phyloP scores from a whole-genome alignment of 2,113 vertebrate species.

The Cyanocitta stelleri region DNA sequence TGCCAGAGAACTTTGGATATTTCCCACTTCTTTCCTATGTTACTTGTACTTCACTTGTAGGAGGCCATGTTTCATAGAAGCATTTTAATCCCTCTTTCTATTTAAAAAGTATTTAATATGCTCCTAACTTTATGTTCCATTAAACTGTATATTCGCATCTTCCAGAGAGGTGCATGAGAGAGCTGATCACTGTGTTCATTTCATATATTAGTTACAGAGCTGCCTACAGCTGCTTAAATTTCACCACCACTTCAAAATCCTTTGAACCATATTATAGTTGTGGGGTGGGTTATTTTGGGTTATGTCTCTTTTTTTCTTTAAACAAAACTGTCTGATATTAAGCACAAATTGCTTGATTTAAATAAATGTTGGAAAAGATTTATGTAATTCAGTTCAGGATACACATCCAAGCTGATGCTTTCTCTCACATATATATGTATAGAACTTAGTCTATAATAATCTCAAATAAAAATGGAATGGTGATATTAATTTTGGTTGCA shows the following conservation, averaged over 20 bases:
- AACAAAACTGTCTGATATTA: neutral
- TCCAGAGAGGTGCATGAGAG: neutral
- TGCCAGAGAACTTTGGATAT: neutral
- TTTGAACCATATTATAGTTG: neutral
- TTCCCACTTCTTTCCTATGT: neutral
- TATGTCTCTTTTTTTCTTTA: neutral
- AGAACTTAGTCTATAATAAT: neutral
- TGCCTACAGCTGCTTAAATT: neutral
- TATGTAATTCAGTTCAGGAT: neutral
- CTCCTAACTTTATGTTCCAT: neutral
- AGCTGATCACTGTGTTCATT: neutral
- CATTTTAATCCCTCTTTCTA: neutral
- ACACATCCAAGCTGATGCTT: neutral
- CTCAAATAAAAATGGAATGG: neutral
- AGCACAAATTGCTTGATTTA: neutral
- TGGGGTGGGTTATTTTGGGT: neutral
- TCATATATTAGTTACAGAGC: neutral
- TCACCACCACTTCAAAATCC: neutral
- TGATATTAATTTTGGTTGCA: neutral
- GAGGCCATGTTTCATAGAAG: neutral
- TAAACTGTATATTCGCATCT: neutral
- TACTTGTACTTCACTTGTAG: neutral
- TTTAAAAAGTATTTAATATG: neutral
- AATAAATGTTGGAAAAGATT: neutral
- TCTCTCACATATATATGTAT: neutral